Conservation (phyloP, 2,113 vertebrate genomes). For the Paedocypris sp. region DNA sequence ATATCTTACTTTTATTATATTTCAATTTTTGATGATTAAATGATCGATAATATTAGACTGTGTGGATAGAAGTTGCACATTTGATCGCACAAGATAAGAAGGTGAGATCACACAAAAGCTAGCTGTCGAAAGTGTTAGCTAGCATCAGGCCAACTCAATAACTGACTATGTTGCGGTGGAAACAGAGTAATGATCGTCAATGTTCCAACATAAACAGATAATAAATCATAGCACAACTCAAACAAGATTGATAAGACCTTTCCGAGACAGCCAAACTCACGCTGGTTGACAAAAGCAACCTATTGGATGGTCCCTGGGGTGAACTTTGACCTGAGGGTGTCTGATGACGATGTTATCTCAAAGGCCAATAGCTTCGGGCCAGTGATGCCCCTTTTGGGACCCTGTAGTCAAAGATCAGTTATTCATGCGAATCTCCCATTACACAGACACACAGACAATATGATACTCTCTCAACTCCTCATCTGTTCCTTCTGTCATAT, state of each 20-base stretch:
- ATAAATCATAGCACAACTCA: conserved; percentile 16
- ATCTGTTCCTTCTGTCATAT: conserved; percentile 18
- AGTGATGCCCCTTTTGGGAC: conserved; percentile 41
- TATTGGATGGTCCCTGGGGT: conserved; percentile 36
- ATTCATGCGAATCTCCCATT: conserved; percentile 49
- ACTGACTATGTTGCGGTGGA: neutral
- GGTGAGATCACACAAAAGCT: too few relatives aligned
- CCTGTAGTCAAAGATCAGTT: conserved; percentile 49
- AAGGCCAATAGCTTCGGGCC: conserved; percentile 49
- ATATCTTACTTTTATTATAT: too few relatives aligned
- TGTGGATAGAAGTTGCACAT: too few relatives aligned
- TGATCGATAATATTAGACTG: too few relatives aligned
- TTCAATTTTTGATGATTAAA: too few relatives aligned
- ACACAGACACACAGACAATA: conserved; percentile 48
- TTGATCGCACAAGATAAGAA: neutral
- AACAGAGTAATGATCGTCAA: conserved; percentile 2
- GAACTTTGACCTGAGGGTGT: conserved; percentile 33
- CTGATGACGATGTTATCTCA: conserved; percentile 54
- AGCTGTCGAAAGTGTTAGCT: too few relatives aligned
- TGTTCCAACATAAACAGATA: conserved; percentile 10
- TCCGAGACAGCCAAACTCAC: neutral
- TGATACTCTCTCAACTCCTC: conserved; percentile 33
- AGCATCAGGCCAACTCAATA: too few relatives aligned
- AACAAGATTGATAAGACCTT: conserved; percentile 9
- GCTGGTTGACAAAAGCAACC: conserved; percentile 12